phyloP scores from a whole-genome alignment of 2,797 vertebrate genomes.

The Macropodus opercularis region DNA sequence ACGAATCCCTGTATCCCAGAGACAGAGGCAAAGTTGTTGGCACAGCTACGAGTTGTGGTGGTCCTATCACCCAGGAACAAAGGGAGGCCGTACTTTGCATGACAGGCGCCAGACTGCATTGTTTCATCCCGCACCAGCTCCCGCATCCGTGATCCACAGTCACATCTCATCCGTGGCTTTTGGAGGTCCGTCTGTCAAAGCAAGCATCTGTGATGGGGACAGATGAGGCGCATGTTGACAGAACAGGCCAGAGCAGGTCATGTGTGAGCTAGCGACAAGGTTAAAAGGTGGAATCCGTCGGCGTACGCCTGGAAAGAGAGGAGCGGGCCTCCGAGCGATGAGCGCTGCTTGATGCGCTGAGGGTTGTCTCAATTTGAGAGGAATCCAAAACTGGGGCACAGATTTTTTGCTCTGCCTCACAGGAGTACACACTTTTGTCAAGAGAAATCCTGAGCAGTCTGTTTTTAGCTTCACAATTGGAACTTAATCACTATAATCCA shows the following conservation, averaged over 20 bases:
- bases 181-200: slow-evolving; percentile 38
- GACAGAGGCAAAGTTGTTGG: slow-evolving; percentile 56
- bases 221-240: slow-evolving; percentile 35
- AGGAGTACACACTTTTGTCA: slow-evolving; percentile 67
- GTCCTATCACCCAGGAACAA: slow-evolving; percentile 43
- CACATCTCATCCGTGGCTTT: slow-evolving; percentile 23
- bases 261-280: slow-evolving; percentile 54
- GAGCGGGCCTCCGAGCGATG: slow-evolving; percentile 15
- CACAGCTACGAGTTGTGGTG: slow-evolving; percentile 42
- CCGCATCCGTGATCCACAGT: slow-evolving; percentile 35
- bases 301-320: slow-evolving; percentile 7
- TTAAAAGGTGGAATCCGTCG: slow-evolving; percentile 36
- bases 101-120: slow-evolving; percentile 58
- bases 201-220: slow-evolving; percentile 20
- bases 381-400: slow-evolving; percentile 55
- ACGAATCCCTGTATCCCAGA: slow-evolving; percentile 35
- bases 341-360: slow-evolving; percentile 35
- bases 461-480: slow-evolving; percentile 73
- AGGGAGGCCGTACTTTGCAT: slow-evolving; percentile 59
- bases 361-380: slow-evolving; percentile 54
- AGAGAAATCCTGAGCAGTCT: slow-evolving; percentile 61
- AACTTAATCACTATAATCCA: slow-evolving; percentile 74
- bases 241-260: slow-evolving; percentile 43
- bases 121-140: slow-evolving; percentile 27
- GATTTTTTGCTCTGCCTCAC: slow-evolving; percentile 51